Percentiles rank a stretch among this genome's conserved stretches.
phyloP scores from a whole-genome alignment of 2,888 invertebrate species.

The Hemicrepidius hirtus region DNA sequence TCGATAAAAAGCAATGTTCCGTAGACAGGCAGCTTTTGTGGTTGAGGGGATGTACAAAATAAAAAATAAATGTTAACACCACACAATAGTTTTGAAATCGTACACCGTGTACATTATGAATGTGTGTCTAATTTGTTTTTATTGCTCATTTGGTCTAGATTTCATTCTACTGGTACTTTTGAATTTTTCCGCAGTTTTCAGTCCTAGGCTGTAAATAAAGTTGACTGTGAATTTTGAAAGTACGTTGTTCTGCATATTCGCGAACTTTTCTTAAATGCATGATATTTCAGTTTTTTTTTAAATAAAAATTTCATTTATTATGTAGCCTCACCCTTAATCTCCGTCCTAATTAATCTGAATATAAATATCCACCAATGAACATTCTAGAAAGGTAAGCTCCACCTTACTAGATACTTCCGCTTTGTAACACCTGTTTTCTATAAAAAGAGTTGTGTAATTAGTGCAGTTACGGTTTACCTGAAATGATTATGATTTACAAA shows the following conservation, averaged over 20 bases:
- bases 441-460: constrained; percentile 1
- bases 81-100: constrained; percentile 52
- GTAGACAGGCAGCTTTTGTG: constrained; percentile 51
- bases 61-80: constrained; percentile 55
- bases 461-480: too few relatives aligned
- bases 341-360: not conserved
- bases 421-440: constrained; percentile 12
- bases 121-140: constrained; percentile 52
- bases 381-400: constrained; percentile 3
- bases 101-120: constrained; percentile 45
- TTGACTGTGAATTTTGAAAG: too few relatives aligned
- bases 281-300: too few relatives aligned
- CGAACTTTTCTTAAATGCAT: too few relatives aligned
- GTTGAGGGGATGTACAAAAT: constrained; percentile 53
- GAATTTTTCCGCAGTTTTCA: not conserved
- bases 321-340: constrained; percentile 7
- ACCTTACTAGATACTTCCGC: constrained; percentile 21
- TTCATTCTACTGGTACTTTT: not conserved
- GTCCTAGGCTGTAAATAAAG: too few relatives aligned
- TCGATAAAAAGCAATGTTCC: constrained; percentile 58
- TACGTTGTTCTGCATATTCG: too few relatives aligned
- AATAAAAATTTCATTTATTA: too few relatives aligned
- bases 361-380: constrained; percentile 11
- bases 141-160: constrained; percentile 35
- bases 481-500: too few relatives aligned